A percentile compares a stretch with the other conserved stretches of the same genome.
Evolutionary conservation across 1,140 invertebrate genomes (phyloP).

Genomic region (Linepithema humile): DNA sequence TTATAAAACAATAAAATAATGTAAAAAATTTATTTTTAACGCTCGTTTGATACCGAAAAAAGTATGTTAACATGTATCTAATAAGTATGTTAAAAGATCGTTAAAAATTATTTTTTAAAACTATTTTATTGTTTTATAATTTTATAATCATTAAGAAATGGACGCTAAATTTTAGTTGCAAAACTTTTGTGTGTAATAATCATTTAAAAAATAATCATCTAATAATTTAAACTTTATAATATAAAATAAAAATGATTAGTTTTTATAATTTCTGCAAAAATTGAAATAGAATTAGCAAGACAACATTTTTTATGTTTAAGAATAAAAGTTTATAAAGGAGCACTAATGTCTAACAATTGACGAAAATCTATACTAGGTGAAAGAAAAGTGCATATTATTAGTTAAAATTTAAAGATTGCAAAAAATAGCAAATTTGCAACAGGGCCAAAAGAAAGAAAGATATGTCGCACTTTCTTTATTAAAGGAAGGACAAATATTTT

Average conservation of each 20-base stretch:
- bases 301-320: background rate
- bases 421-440: background rate
- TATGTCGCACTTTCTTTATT: conserved; percentile 40
- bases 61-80: no score
- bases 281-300: background rate
- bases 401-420: background rate
- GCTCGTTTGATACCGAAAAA: no score
- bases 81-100: no score
- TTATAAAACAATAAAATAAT: no score
- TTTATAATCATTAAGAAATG: no score
- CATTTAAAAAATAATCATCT: background rate
- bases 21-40: no score
- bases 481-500: conserved; percentile 31
- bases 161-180: no score
- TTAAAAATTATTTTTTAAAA: no score
- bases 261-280: background rate
- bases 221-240: background rate
- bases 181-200: no score
- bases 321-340: no score
- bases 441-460: conserved; percentile 4
- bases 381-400: background rate
- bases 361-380: background rate
- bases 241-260: background rate
- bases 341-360: background rate
- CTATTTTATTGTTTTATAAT: no score